phyloP scores from a whole-genome alignment of 2,888 invertebrate genomes.

The Branchipolynoe longqiensis region DNA sequence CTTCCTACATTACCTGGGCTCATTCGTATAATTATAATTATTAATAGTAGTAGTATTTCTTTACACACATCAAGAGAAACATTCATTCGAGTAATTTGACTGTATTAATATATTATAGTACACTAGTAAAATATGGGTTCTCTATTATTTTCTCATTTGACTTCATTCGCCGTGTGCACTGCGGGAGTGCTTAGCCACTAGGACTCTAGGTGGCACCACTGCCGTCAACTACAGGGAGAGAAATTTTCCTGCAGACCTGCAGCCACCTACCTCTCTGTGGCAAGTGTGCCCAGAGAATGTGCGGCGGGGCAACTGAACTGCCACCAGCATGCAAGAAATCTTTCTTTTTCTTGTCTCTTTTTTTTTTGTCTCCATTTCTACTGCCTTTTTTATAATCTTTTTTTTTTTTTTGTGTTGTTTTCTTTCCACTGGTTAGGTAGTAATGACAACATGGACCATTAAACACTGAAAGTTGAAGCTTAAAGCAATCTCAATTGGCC shows the following conservation, averaged over 20 bases:
- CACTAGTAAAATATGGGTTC: constrained; percentile 55
- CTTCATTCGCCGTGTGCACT: constrained; percentile 10
- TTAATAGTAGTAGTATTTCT: too few species aligned
- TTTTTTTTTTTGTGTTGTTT: constrained; percentile 2
- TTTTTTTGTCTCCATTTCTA: constrained; percentile 30
- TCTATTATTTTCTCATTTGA: constrained; percentile 28
- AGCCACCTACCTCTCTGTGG: too few species aligned
- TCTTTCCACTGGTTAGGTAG: constrained; percentile 27
- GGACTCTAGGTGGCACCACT: constrained; percentile 29
- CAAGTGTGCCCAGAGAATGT: too few species aligned
- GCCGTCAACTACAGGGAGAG: neutral
- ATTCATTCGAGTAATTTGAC: constrained; percentile 25
- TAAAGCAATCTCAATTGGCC: constrained; percentile 56
- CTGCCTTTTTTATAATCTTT: constrained; percentile 31
- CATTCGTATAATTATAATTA: too few species aligned
- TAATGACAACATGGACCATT: constrained; percentile 53
- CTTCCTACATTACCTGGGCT: constrained; percentile 50
- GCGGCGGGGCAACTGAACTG: neutral
- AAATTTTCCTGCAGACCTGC: neutral
- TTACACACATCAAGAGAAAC: constrained; percentile 55
- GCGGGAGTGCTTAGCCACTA: constrained; percentile 26
- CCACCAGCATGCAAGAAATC: neutral
- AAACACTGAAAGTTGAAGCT: constrained; percentile 47
- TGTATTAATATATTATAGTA: constrained; percentile 39
- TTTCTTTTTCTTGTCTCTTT: too few species aligned